Conservation (phyloP, 2,113 vertebrate genomes). For the Toxostoma redivivum region DNA sequence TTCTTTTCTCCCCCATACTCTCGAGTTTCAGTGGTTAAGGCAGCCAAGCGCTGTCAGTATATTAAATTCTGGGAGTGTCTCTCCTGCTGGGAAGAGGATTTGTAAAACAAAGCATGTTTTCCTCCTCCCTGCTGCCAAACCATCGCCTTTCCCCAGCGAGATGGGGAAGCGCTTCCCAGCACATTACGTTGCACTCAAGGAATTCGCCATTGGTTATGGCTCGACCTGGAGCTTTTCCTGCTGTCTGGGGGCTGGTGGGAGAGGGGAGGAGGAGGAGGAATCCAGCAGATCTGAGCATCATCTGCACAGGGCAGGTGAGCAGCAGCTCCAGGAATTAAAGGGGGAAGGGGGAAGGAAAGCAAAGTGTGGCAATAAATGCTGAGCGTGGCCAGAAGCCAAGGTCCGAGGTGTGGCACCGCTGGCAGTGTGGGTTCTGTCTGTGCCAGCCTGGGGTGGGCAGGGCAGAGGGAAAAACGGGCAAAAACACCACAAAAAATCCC, state of each 20-base stretch:
- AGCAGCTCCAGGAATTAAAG: background rate
- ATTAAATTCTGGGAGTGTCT: conserved; percentile 60
- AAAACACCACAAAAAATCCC: accelerated
- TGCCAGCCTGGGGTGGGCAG: background rate
- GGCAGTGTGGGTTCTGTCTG: background rate
- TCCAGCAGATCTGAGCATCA: accelerated
- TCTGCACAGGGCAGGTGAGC: background rate
- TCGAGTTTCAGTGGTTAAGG: conserved; percentile 20
- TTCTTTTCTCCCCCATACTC: background rate
- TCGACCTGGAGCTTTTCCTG: background rate
- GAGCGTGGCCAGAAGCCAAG: background rate
- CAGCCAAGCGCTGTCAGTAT: background rate
- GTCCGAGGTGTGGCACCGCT: background rate
- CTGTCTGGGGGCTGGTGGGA: background rate
- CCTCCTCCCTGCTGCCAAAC: conserved; percentile 31
- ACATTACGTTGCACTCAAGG: background rate
- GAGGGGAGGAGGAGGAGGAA: background rate
- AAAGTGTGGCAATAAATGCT: background rate
- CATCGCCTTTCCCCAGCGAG: conserved; percentile 2
- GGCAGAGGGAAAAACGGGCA: background rate
- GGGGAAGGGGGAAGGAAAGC: no score
- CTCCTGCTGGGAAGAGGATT: conserved; percentile 60
- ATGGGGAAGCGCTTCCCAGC: conserved; percentile 44
- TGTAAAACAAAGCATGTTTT: conserved; percentile 62
- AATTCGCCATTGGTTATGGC: conserved; percentile 55